A percentile compares a stretch with the other conserved stretches of the same genome.
phyloP scores from a whole-genome alignment of 1,140 invertebrate genomes.

The Theocolax elegans region DNA sequence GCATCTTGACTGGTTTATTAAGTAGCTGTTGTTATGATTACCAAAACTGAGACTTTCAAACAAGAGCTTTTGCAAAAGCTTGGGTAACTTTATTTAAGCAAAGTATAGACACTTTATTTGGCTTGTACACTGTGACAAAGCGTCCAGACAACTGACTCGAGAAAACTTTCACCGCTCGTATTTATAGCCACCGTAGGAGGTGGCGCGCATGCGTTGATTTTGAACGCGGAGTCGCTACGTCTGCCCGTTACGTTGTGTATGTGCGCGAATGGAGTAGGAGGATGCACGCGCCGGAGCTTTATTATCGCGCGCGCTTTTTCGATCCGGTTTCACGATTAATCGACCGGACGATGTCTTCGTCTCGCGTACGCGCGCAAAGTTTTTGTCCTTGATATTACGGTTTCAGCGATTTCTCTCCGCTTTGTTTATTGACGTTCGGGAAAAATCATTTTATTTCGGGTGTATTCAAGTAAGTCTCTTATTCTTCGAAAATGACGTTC shows the following conservation, averaged over 20 bases:
- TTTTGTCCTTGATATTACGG: too few relatives aligned
- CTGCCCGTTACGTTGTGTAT: too few relatives aligned
- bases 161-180: conserved; percentile 47
- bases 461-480: too few relatives aligned
- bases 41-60: too few relatives aligned
- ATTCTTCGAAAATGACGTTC: too few relatives aligned
- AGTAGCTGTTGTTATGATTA: too few relatives aligned
- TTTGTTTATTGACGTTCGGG: too few relatives aligned
- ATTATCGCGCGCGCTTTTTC: background rate
- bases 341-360: too few relatives aligned
- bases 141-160: conserved; percentile 42
- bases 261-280: background rate
- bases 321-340: too few relatives aligned
- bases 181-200: conserved; percentile 44
- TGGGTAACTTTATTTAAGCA: background rate
- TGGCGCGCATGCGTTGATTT: conserved; percentile 5
- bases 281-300: background rate
- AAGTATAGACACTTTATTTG: background rate
- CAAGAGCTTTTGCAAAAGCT: background rate
- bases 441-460: too few relatives aligned
- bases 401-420: too few relatives aligned
- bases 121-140: background rate
- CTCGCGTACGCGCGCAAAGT: too few relatives aligned
- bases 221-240: background rate
- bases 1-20: conserved; percentile 54